Percentiles rank a stretch among this genome's conserved stretches.
These are phyloP conservation scores for Cryptosula pallasiana DNA, from an alignment of 2,888 invertebrate genomes.

Conservation along the genomic window DNA sequence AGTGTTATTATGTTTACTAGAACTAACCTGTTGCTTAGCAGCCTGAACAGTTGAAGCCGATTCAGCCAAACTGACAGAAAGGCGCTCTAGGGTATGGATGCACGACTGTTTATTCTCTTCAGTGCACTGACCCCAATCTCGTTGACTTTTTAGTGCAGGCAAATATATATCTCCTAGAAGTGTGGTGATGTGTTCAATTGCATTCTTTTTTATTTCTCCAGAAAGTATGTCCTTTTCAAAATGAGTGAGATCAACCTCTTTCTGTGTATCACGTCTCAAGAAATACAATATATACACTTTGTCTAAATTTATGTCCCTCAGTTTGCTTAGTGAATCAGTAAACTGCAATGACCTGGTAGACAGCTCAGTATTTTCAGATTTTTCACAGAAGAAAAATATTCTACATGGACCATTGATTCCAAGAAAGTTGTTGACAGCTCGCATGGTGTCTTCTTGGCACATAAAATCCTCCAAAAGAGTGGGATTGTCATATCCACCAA, in stretches of 20 bases:
- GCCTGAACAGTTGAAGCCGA: constrained; percentile 42
- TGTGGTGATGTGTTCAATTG: constrained; percentile 44
- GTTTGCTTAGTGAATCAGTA: constrained; percentile 42
- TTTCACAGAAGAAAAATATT: constrained; percentile 49
- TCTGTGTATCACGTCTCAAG: constrained; percentile 42
- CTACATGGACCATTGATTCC: constrained; percentile 45
- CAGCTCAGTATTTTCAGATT: constrained; percentile 35
- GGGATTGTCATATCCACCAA: constrained; percentile 48
- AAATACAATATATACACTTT: constrained; percentile 47
- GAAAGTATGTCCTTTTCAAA: constrained; percentile 50
- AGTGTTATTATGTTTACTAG: too few relatives aligned
- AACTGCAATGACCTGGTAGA: constrained; percentile 41
- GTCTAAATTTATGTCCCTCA: constrained; percentile 41
- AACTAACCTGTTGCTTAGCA: constrained; percentile 45
- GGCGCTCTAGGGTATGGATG: constrained; percentile 46
- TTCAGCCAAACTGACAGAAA: constrained; percentile 43
- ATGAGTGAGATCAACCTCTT: constrained; percentile 44
- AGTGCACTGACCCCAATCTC: constrained; percentile 49
- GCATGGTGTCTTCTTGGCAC: constrained; percentile 43
- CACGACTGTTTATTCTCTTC: constrained; percentile 44
- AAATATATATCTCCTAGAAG: constrained; percentile 48
- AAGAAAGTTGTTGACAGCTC: constrained; percentile 47
- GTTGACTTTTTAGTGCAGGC: constrained; percentile 46
- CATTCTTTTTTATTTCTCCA: constrained; percentile 51
- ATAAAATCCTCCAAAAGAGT: constrained; percentile 50